Evolutionary conservation across 2,113 vertebrate species (phyloP).

Genomic region (Spea bombifrons): DNA sequence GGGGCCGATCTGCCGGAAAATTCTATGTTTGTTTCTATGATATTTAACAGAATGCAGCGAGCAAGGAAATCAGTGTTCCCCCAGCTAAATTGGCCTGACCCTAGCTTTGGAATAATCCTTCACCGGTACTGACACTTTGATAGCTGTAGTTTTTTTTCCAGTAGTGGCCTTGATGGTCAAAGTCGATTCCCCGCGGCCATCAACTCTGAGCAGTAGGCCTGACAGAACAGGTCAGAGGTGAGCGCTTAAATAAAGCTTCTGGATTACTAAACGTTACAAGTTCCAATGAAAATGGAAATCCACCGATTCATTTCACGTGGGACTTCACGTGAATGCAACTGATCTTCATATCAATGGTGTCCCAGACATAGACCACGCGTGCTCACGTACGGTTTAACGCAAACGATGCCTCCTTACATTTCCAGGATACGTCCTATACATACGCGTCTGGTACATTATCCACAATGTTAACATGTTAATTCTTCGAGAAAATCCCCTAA

Average conservation of each 20-base stretch:
- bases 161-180: conserved; percentile 77
- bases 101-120: conserved; percentile 73
- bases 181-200: conserved; percentile 80
- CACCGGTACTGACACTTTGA: conserved; percentile 80
- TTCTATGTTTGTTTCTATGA: too few relatives aligned
- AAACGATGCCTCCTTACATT: too few relatives aligned
- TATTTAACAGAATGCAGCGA: conserved; percentile 5
- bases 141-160: conserved; percentile 77
- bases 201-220: conserved; percentile 71
- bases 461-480: too few relatives aligned
- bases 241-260: conserved; percentile 82
- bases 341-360: too few relatives aligned
- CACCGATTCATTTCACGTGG: conserved; percentile 56
- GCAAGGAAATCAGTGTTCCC: conserved; percentile 25
- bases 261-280: conserved; percentile 72
- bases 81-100: conserved; percentile 60
- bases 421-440: too few relatives aligned
- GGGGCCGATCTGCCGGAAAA: too few relatives aligned
- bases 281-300: conserved; percentile 80
- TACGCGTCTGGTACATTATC: too few relatives aligned
- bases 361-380: too few relatives aligned
- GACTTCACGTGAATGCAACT: too few relatives aligned
- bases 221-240: conserved; percentile 78
- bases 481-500: too few relatives aligned
- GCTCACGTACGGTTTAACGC: too few relatives aligned